phyloP scores from a whole-genome alignment of 2,888 invertebrate genomes.

The Galerucella calmariensis region DNA sequence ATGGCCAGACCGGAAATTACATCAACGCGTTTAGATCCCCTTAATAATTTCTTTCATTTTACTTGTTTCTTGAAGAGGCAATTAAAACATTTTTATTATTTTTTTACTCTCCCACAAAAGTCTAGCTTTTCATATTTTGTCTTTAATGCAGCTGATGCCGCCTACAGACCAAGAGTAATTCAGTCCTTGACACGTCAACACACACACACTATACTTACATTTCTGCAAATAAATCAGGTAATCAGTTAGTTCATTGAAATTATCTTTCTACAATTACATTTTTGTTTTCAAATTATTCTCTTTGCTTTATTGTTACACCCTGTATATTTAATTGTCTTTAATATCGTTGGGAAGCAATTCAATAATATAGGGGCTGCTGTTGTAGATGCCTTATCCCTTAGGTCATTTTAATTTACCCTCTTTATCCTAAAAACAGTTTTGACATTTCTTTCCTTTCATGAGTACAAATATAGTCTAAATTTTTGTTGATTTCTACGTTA shows the following conservation, averaged over 20 bases:
- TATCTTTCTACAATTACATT: too few species aligned
- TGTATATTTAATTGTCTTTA: too few species aligned
- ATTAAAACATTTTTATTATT: slow-evolving; percentile 23
- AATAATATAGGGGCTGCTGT: too few species aligned
- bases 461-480: background rate
- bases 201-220: background rate
- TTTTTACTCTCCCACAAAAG: slow-evolving; percentile 3
- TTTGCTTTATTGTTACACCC: too few species aligned
- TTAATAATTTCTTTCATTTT: slow-evolving; percentile 17
- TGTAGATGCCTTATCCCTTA: too few species aligned
- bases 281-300: too few species aligned
- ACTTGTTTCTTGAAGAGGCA: slow-evolving; percentile 15
- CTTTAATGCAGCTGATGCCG: background rate
- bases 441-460: too few species aligned
- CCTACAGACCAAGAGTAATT: background rate
- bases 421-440: too few species aligned
- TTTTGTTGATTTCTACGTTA: background rate
- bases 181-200: background rate
- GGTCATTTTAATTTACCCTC: too few species aligned
- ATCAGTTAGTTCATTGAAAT: too few species aligned
- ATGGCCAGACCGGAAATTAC: slow-evolving; percentile 38
- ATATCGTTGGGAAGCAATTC: too few species aligned
- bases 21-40: slow-evolving; percentile 34
- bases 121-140: background rate
- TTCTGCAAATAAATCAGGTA: too few species aligned